phyloP scores from a whole-genome alignment of 2,888 invertebrate genomes.

The Eupithecia pulchellata region DNA sequence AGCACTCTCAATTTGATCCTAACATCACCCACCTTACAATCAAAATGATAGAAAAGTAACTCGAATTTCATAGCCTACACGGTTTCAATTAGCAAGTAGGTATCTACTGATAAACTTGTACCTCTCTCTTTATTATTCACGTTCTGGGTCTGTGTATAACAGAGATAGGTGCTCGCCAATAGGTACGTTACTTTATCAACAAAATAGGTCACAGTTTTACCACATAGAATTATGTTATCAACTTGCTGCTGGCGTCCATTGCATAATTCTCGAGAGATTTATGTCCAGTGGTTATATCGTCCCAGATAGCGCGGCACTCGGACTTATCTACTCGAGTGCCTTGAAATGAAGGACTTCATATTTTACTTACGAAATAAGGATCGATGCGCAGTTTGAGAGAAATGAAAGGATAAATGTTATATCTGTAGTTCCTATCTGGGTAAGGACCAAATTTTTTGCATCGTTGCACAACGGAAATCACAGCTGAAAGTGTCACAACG shows the following conservation, averaged over 20 bases:
- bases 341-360: conserved; percentile 38
- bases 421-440: conserved; percentile 28
- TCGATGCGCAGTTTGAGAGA: conserved; percentile 23
- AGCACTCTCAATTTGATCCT: no score
- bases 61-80: not conserved
- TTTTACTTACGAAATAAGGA: conserved; percentile 36
- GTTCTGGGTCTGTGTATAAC: no score
- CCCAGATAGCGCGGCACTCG: conserved; percentile 12
- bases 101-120: not conserved
- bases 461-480: no score
- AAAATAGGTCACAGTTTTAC: conserved; percentile 10
- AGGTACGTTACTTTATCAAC: not conserved
- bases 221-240: conserved; percentile 17
- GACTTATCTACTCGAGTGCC: conserved; percentile 31
- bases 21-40: no score
- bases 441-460: no score
- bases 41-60: not conserved
- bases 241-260: conserved; percentile 13
- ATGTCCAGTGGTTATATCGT: conserved; percentile 19
- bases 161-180: conserved; percentile 6
- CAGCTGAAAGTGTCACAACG: no score
- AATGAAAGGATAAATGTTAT: conserved; percentile 31
- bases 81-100: not conserved
- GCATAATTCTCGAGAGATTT: conserved; percentile 18
- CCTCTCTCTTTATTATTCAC: not conserved